phyloP scores from a whole-genome alignment of 2,113 vertebrate genomes.

The Lepisosteus osseus region DNA sequence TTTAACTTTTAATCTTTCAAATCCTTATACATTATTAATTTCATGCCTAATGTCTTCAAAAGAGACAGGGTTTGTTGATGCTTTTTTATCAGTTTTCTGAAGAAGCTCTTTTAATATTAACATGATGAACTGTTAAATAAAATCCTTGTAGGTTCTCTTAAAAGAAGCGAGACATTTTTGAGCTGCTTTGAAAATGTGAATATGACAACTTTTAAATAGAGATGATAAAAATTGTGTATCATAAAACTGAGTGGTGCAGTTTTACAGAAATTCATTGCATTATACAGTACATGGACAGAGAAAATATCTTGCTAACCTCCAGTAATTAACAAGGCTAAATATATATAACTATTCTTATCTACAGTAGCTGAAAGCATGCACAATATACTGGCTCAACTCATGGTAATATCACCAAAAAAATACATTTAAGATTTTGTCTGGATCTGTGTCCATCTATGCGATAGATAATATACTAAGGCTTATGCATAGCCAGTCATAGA shows the following conservation, averaged over 20 bases:
- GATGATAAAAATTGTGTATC: no score
- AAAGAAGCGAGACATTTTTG: no score
- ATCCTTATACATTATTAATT: conserved; percentile 14
- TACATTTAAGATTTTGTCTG: background rate
- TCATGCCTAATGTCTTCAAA: background rate
- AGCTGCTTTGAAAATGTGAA: no score
- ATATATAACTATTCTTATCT: background rate
- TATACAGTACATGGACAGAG: no score
- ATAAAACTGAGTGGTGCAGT: no score
- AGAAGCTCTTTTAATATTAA: no score
- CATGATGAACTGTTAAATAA: no score
- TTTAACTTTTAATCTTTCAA: background rate
- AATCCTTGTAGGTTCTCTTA: no score
- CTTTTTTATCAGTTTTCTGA: no score
- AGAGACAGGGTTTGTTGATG: no score
- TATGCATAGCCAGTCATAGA: conserved; percentile 34
- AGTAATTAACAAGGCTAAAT: background rate
- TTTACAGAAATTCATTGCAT: no score
- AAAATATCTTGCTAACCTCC: background rate
- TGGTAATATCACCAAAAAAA: conserved; percentile 1
- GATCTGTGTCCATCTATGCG: conserved; percentile 19
- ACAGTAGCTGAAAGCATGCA: background rate
- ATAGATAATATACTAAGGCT: conserved; percentile 41
- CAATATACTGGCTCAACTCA: background rate
- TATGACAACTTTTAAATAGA: no score